phyloP scores from a whole-genome alignment of 2,113 vertebrate genomes.

The Eubucco bourcierii region DNA sequence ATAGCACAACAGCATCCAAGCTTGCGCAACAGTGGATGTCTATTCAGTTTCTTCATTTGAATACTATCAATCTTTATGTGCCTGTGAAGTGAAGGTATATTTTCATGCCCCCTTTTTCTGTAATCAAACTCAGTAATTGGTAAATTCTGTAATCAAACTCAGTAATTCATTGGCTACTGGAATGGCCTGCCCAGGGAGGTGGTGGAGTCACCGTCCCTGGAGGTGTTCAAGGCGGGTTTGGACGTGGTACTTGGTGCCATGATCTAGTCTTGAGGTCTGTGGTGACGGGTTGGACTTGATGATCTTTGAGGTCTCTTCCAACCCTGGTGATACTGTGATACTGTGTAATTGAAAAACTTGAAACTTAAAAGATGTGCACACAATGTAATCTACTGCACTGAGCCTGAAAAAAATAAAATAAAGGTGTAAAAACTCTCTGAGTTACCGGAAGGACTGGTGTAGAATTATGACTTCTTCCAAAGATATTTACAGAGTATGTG shows the following conservation, averaged over 20 bases:
- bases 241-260: too few relatives aligned
- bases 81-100: not conserved
- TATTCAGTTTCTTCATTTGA: not conserved
- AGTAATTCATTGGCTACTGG: too few relatives aligned
- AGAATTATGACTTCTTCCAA: not conserved
- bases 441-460: not conserved
- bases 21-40: not conserved
- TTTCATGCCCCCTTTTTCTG: not conserved
- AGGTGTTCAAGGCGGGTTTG: too few relatives aligned
- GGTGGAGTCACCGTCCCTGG: too few relatives aligned
- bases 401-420: not conserved
- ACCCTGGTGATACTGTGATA: too few relatives aligned
- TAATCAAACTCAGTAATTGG: not conserved
- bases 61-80: not conserved
- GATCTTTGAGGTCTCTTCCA: too few relatives aligned
- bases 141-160: too few relatives aligned
- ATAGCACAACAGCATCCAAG: not conserved
- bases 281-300: too few relatives aligned
- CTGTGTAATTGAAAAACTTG: not conserved
- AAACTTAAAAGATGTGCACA: not conserved
- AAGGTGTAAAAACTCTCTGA: not conserved
- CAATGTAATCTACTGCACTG: not conserved
- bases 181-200: too few relatives aligned
- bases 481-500: not conserved
- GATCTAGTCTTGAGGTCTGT: too few relatives aligned